phyloP scores from a whole-genome alignment of 2,888 invertebrate genomes.

The Phorcus lineatus region DNA sequence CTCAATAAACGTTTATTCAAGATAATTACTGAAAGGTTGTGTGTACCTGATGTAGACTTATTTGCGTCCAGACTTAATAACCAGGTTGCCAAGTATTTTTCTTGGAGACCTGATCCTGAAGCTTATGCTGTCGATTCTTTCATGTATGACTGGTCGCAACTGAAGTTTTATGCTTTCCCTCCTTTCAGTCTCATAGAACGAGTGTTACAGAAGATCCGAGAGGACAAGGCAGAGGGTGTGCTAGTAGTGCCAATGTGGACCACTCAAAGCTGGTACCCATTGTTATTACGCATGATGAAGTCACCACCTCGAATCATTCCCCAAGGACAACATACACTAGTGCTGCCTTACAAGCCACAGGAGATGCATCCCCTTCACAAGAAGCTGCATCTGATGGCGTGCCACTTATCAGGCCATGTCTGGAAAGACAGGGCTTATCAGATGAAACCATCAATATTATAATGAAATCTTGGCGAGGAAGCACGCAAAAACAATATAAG shows the following conservation, averaged over 20 bases:
- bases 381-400: slow-evolving; percentile 19
- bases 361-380: slow-evolving; percentile 16
- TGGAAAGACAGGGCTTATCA: slow-evolving; percentile 30
- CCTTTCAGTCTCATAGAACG: slow-evolving; percentile 26
- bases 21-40: neutral
- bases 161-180: slow-evolving; percentile 36
- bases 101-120: slow-evolving; percentile 26
- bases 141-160: slow-evolving; percentile 20
- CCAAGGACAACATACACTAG: neutral
- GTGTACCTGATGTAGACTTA: slow-evolving; percentile 11
- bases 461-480: slow-evolving; percentile 33
- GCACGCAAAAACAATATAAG: slow-evolving; percentile 36
- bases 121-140: slow-evolving; percentile 31
- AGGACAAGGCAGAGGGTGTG: slow-evolving; percentile 24
- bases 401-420: slow-evolving; percentile 24
- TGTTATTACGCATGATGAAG: slow-evolving; percentile 20
- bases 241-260: slow-evolving; percentile 33
- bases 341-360: slow-evolving; percentile 17
- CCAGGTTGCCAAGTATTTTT: slow-evolving; percentile 9
- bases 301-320: neutral
- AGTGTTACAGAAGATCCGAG: slow-evolving; percentile 29
- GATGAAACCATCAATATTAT: slow-evolving; percentile 26
- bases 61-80: slow-evolving; percentile 32
- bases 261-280: slow-evolving; percentile 33
- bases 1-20: neutral